Percentiles rank a stretch among this genome's conserved stretches.
These are phyloP conservation scores for Phyllotreta cruciferae DNA, from an alignment of 2,888 invertebrate genomes.

Conservation along the genomic window DNA sequence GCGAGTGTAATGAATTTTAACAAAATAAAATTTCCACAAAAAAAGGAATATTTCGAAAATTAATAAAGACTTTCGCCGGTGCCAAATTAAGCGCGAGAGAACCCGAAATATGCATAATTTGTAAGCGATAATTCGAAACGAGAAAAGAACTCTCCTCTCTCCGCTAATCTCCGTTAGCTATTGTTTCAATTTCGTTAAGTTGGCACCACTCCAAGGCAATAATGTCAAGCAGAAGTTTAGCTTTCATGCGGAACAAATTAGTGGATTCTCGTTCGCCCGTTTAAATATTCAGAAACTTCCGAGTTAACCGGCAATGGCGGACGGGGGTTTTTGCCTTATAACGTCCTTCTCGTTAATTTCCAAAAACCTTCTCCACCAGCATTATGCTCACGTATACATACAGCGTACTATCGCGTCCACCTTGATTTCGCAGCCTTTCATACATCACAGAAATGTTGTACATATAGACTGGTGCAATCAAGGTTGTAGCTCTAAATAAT, in stretches of 20 bases:
- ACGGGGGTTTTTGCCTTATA: slow-evolving; percentile 40
- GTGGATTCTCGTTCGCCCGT: slow-evolving; percentile 50
- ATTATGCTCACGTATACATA: too few relatives aligned
- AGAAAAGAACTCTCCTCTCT: slow-evolving; percentile 35
- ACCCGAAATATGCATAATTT: slow-evolving; percentile 27
- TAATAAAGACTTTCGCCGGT: too few relatives aligned
- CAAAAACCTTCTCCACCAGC: slow-evolving; percentile 16
- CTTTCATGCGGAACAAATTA: slow-evolving; percentile 57
- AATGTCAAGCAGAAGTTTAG: slow-evolving; percentile 56
- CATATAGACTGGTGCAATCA: too few relatives aligned
- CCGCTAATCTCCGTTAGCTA: slow-evolving; percentile 54
- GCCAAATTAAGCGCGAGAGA: background rate
- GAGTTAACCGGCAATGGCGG: slow-evolving; percentile 38
- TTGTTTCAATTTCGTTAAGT: slow-evolving; percentile 58
- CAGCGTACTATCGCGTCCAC: too few relatives aligned
- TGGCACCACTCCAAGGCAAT: slow-evolving; percentile 56
- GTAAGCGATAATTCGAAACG: slow-evolving; percentile 31
- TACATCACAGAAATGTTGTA: too few relatives aligned
- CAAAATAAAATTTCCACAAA: too few relatives aligned
- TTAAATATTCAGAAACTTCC: slow-evolving; percentile 56
- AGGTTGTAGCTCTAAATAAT: too few relatives aligned
- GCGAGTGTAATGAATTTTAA: too few relatives aligned
- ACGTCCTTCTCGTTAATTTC: slow-evolving; percentile 35
- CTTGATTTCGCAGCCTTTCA: too few relatives aligned
- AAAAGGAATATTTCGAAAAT: too few relatives aligned